phyloP scores from a whole-genome alignment of 2,113 vertebrate genomes.

The Pomatostomus ruficeps region DNA sequence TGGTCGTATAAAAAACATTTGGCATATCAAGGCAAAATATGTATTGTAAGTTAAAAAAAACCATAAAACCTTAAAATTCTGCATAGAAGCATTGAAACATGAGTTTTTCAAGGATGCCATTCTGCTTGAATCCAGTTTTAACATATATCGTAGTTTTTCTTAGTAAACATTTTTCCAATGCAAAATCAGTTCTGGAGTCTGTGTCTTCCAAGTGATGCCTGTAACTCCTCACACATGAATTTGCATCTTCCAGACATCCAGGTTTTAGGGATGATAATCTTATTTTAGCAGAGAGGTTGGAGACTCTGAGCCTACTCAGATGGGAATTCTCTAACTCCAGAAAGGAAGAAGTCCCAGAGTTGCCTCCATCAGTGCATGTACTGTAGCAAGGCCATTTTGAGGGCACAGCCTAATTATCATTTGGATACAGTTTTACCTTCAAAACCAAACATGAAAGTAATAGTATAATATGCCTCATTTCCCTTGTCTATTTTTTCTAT shows the following conservation, averaged over 20 bases:
- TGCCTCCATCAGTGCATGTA: conserved; percentile 9
- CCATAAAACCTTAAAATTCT: background rate
- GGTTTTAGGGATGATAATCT: background rate
- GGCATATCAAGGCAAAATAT: background rate
- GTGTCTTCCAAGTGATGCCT: background rate
- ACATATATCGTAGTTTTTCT: accelerated
- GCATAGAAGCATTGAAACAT: background rate
- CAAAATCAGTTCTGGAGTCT: background rate
- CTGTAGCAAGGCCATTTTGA: conserved; percentile 60
- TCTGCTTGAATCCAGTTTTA: background rate
- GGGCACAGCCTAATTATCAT: conserved; percentile 69
- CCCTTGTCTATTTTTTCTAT: conserved; percentile 38
- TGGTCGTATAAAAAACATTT: background rate
- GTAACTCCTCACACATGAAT: background rate
- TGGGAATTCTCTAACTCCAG: background rate
- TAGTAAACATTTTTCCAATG: background rate
- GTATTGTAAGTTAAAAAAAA: background rate
- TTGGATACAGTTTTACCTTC: conserved; percentile 68
- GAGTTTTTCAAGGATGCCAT: background rate
- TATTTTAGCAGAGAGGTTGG: background rate
- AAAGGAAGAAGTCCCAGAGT: background rate
- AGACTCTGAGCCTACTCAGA: background rate
- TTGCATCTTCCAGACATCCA: background rate
- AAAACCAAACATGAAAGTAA: conserved; percentile 64
- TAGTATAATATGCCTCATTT: conserved; percentile 33